Conservation (phyloP, 2,113 vertebrate species). For the Mirounga angustirostris region DNA sequence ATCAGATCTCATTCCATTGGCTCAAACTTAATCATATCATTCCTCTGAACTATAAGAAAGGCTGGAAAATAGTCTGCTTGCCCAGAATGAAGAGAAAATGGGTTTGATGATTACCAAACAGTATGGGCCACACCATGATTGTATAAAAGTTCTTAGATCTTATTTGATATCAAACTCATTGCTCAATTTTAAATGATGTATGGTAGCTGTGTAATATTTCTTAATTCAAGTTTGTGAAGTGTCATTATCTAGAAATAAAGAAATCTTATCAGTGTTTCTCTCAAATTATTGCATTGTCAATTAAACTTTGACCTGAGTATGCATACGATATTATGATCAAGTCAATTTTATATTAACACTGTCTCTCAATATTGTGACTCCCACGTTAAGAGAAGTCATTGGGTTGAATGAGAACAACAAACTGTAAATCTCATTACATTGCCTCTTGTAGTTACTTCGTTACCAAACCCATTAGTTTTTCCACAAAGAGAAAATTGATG, state of each 20-base stretch:
- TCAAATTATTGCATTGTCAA: not conserved
- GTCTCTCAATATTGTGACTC: not conserved
- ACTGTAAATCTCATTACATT: not conserved
- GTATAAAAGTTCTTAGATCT: not conserved
- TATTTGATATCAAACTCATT: conserved; percentile 9
- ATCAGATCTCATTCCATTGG: not conserved
- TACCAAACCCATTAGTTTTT: conserved; percentile 45
- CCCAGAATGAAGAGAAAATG: not conserved
- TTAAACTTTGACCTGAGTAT: not conserved
- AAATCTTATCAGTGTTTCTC: not conserved
- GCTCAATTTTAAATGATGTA: not conserved
- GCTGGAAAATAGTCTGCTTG: not conserved
- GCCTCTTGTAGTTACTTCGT: not conserved
- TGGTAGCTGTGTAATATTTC: not conserved
- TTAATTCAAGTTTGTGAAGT: conserved; percentile 32
- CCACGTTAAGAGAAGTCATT: not conserved
- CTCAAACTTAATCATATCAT: not conserved
- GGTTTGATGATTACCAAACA: not conserved
- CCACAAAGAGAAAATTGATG: conserved; percentile 23
- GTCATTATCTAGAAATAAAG: not conserved
- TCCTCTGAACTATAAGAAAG: not conserved
- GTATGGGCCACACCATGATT: not conserved
- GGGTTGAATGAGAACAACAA: conserved; percentile 10
- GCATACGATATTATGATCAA: not conserved
- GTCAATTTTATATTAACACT: conserved; percentile 26